phyloP scores from a whole-genome alignment of 2,888 invertebrate species.

The Cheilosia vulpina region DNA sequence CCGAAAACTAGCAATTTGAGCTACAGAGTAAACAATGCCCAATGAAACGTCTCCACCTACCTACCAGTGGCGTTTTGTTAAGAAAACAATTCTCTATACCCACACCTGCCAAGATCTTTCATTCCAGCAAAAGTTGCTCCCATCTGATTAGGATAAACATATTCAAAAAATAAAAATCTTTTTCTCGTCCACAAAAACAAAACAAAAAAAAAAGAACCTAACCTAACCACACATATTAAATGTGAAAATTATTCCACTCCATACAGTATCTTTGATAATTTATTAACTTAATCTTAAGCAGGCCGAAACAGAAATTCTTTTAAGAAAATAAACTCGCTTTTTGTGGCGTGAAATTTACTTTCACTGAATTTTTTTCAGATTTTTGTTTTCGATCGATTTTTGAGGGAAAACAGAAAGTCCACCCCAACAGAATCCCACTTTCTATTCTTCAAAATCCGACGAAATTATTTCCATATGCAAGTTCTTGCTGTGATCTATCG shows the following conservation, averaged over 20 bases:
- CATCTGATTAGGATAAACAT: neutral
- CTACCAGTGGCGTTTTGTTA: too few relatives aligned
- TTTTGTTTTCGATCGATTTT: neutral
- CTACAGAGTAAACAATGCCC: too few relatives aligned
- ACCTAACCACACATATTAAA: neutral
- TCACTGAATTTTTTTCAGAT: conserved; percentile 32
- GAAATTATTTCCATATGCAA: neutral
- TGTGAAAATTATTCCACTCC: conserved; percentile 17
- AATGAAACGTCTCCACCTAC: too few relatives aligned
- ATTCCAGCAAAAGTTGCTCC: neutral
- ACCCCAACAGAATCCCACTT: conserved; percentile 18
- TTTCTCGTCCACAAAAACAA: conserved; percentile 3
- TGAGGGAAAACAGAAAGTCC: conserved; percentile 18
- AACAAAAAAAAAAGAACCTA: neutral
- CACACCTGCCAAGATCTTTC: neutral
- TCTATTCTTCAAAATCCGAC: conserved; percentile 32
- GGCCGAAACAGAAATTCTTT: neutral
- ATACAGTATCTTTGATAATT: conserved; percentile 19
- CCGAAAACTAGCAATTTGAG: too few relatives aligned
- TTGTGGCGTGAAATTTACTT: conserved; percentile 4
- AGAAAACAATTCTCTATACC: too few relatives aligned
- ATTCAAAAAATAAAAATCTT: conserved; percentile 5
- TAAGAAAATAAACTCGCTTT: conserved; percentile 2
- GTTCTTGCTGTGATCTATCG: neutral
- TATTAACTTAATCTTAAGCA: conserved; percentile 13